phyloP scores from a whole-genome alignment of 1,140 invertebrate genomes.

The Drepana arcuata region DNA sequence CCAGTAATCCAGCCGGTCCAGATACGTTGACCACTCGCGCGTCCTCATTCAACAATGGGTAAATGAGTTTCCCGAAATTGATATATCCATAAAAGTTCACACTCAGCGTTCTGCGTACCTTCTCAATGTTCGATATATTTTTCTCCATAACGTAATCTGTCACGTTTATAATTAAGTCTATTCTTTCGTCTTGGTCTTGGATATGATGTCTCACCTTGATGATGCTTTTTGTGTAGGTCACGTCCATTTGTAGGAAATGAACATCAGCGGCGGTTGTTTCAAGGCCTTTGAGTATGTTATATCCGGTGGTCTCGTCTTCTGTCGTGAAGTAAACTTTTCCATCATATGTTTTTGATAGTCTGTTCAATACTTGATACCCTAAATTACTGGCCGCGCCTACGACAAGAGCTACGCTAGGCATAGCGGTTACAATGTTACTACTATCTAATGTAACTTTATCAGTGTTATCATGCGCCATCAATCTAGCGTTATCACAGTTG shows the following conservation, averaged over 20 bases:
- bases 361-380: slow-evolving; percentile 55
- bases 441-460: slow-evolving; percentile 31
- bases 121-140: slow-evolving; percentile 40
- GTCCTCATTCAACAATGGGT: slow-evolving; percentile 47
- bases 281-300: slow-evolving; percentile 39
- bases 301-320: slow-evolving; percentile 49
- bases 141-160: slow-evolving; percentile 51
- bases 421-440: slow-evolving; percentile 35
- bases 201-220: slow-evolving; percentile 55
- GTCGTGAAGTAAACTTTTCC: slow-evolving; percentile 60
- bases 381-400: slow-evolving; percentile 54
- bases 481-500: slow-evolving; percentile 10
- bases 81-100: slow-evolving; percentile 61
- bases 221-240: slow-evolving; percentile 57
- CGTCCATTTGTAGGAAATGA: slow-evolving; percentile 44
- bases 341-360: slow-evolving; percentile 39
- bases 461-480: slow-evolving; percentile 44
- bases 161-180: slow-evolving; percentile 55
- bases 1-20: slow-evolving; percentile 49
- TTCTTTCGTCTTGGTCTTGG: slow-evolving; percentile 54
- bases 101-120: slow-evolving; percentile 47
- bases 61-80: slow-evolving; percentile 58
- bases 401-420: slow-evolving; percentile 52
- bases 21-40: slow-evolving; percentile 59
- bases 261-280: slow-evolving; percentile 27